A percentile compares a stretch with the other conserved stretches of the same genome.
phyloP scores from a whole-genome alignment of 2,888 invertebrate species.

The Acheta domesticus region DNA sequence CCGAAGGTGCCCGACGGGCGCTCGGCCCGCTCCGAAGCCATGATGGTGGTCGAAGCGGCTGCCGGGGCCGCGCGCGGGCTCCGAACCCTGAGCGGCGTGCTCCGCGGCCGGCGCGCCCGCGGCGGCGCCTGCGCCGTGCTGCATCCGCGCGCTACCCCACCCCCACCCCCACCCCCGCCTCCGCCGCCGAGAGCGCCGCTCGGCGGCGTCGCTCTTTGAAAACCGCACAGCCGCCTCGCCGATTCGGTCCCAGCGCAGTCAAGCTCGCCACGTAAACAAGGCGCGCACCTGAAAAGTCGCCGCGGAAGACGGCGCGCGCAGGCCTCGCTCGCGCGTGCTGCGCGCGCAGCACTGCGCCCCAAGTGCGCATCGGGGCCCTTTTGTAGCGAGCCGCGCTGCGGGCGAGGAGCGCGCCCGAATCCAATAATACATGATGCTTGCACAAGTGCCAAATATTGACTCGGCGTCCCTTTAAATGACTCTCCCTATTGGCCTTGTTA shows the following conservation, averaged over 20 bases:
- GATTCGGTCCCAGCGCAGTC: no score
- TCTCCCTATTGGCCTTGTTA: neutral
- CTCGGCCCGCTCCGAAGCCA: neutral
- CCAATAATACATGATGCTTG: slow-evolving; percentile 18
- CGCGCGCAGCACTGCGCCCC: neutral
- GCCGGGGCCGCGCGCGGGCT: neutral
- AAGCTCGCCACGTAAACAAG: no score
- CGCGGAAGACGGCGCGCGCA: no score
- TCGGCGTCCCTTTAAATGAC: slow-evolving; percentile 18
- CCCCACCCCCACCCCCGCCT: no score
- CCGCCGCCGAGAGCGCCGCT: no score
- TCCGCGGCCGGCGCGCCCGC: no score
- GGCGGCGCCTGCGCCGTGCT: no score
- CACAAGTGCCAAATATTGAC: slow-evolving; percentile 18
- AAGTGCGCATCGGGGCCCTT: slow-evolving; percentile 5
- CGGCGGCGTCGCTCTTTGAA: no score
- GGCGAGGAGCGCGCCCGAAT: neutral
- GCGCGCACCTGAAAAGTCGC: no score
- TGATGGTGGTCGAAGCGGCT: slow-evolving; percentile 1
- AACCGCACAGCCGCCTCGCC: no score
- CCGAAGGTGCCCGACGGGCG: neutral
- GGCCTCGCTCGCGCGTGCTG: neutral
- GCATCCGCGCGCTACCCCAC: no score
- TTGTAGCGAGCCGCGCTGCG: neutral
- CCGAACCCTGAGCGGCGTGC: no score